Conservation (phyloP, 53 echinoderm and acorn worm genomes). For the Actinopyga echinites region DNA sequence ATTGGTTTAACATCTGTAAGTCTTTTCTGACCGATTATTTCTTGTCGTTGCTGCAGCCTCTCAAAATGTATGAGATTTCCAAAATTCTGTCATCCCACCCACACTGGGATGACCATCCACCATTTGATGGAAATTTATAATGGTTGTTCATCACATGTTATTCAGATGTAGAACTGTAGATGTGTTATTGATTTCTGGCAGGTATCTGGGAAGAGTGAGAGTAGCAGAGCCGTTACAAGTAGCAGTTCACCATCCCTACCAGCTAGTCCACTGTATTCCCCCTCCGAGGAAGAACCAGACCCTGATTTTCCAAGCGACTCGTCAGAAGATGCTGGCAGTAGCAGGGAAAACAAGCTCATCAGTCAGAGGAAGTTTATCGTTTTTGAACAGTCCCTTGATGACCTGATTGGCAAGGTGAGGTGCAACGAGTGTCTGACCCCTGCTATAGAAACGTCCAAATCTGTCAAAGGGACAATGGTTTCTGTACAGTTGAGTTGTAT, state of each 20-base stretch:
- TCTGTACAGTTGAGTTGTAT: constrained; percentile 23
- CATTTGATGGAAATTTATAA: too few species aligned
- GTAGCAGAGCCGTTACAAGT: neutral
- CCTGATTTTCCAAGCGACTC: neutral
- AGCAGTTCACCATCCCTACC: neutral
- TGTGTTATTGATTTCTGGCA: too few species aligned
- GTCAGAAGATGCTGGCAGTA: neutral
- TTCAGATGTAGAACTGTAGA: too few species aligned
- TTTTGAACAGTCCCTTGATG: constrained; percentile 55
- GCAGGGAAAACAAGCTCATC: neutral
- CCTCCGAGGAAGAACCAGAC: neutral
- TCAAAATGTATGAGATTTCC: too few species aligned
- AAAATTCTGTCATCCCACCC: too few species aligned
- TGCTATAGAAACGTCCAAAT: neutral
- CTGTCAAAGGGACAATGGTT: constrained; percentile 29
- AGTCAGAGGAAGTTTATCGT: constrained; percentile 59
- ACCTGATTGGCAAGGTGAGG: neutral
- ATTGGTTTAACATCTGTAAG: too few species aligned
- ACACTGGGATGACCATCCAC: too few species aligned
- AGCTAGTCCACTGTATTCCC: neutral
- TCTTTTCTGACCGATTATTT: too few species aligned
- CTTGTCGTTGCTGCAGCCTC: too few species aligned
- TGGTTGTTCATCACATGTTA: too few species aligned
- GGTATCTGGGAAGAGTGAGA: neutral
- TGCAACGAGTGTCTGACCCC: constrained; percentile 1